These are phyloP conservation scores for Actias luna DNA, from an alignment of 2,888 invertebrate genomes.

Conservation along the genomic window DNA sequence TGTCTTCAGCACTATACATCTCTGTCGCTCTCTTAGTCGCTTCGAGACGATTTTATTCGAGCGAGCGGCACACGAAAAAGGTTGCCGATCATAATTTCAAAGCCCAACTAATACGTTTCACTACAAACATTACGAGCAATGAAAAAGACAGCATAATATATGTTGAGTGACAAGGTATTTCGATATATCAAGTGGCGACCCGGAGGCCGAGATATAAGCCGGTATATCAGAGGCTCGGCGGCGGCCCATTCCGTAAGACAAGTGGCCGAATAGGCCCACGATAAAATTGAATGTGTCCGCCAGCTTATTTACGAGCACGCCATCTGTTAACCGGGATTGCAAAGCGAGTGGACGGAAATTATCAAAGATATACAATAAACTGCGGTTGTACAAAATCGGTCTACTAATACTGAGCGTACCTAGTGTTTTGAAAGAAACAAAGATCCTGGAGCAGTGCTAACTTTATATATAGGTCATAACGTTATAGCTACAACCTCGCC, in stretches of 20 bases:
- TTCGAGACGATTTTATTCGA: too few relatives aligned
- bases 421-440: not conserved
- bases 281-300: conserved; percentile 38
- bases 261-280: conserved; percentile 26
- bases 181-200: conserved; percentile 12
- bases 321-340: conserved; percentile 26
- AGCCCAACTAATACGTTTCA: too few relatives aligned
- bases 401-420: not conserved
- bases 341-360: conserved; percentile 10
- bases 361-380: not conserved
- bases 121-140: not conserved
- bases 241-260: conserved; percentile 26
- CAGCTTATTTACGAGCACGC: conserved; percentile 32
- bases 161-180: conserved; percentile 17
- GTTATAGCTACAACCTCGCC: too few relatives aligned
- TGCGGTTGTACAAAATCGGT: not conserved
- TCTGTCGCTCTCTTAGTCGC: too few relatives aligned
- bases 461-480: too few relatives aligned
- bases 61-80: too few relatives aligned
- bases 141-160: not conserved
- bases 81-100: too few relatives aligned
- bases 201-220: conserved; percentile 14
- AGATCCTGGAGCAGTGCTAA: too few relatives aligned
- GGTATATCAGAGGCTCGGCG: conserved; percentile 18
- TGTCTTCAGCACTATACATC: too few relatives aligned